These are phyloP conservation scores for Argyresthia albistria DNA, from an alignment of 2,888 invertebrate species.

Conservation along the genomic window DNA sequence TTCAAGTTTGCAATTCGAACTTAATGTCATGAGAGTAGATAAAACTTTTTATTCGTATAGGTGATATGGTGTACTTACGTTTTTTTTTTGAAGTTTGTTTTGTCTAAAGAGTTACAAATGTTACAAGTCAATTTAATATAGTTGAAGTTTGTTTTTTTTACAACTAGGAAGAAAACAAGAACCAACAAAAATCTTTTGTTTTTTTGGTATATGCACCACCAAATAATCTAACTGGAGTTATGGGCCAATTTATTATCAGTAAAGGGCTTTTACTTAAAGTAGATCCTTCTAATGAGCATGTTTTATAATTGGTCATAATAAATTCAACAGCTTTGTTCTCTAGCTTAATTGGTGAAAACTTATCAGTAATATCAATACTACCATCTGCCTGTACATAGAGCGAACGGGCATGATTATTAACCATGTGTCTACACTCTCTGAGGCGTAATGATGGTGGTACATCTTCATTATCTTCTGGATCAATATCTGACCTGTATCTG, in stretches of 20 bases:
- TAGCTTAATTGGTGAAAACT: constrained; percentile 39
- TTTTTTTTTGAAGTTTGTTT: no score
- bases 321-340: constrained; percentile 48
- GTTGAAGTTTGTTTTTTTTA: no score
- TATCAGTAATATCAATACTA: constrained; percentile 42
- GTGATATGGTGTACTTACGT: no score
- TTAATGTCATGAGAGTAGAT: no score
- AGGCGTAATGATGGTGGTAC: constrained; percentile 30
- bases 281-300: constrained; percentile 44
- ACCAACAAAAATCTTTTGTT: constrained; percentile 72
- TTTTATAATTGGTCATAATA: constrained; percentile 47
- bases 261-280: constrained; percentile 27
- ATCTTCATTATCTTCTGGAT: constrained; percentile 18
- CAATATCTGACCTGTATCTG: constrained; percentile 41
- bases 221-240: constrained; percentile 76
- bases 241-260: constrained; percentile 75
- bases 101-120: no score
- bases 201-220: constrained; percentile 76
- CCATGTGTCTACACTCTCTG: neutral
- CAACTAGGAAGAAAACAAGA: constrained; percentile 38
- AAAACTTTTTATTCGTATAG: no score
- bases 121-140: no score
- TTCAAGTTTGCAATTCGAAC: no score
- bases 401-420: constrained; percentile 6
- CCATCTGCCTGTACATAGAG: constrained; percentile 50